A percentile compares a stretch with the other conserved stretches of the same genome.
These are phyloP conservation scores for Theropithecus gelada DNA, from an alignment of 2,113 vertebrate genomes.

Conservation along the genomic window DNA sequence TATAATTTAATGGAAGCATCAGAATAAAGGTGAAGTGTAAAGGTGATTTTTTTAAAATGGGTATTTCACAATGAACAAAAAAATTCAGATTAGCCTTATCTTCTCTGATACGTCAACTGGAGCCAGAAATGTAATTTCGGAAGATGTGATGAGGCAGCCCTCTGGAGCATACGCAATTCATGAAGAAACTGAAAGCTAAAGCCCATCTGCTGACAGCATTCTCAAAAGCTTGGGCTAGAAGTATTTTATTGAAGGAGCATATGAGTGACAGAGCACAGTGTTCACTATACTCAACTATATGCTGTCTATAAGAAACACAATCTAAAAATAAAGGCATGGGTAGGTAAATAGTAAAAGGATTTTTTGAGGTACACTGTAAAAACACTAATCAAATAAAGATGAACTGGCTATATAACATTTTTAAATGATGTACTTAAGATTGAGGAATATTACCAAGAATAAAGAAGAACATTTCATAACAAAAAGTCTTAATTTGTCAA, in stretches of 20 bases:
- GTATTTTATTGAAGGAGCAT: neutral
- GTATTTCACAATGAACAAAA: neutral
- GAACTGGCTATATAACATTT: neutral
- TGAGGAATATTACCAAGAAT: neutral
- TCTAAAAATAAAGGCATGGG: neutral
- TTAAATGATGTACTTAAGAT: neutral
- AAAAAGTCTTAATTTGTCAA: neutral
- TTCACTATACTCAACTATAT: neutral
- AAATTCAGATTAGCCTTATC: neutral
- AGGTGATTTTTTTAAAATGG: neutral
- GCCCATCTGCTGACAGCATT: neutral
- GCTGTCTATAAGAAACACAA: neutral
- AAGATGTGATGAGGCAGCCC: neutral
- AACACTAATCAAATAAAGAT: neutral
- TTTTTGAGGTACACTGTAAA: neutral
- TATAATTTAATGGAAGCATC: neutral
- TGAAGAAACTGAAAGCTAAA: neutral
- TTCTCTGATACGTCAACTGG: neutral
- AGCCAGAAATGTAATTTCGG: slow-evolving; percentile 17
- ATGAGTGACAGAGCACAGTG: neutral
- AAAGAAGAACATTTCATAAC: neutral
- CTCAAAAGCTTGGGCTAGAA: neutral
- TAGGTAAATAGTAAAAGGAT: neutral
- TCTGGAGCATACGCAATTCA: neutral
- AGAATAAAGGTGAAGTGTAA: neutral